These are phyloP conservation scores for Amazona vittata DNA, from an alignment of 2,113 vertebrate species.

Conservation along the genomic window DNA sequence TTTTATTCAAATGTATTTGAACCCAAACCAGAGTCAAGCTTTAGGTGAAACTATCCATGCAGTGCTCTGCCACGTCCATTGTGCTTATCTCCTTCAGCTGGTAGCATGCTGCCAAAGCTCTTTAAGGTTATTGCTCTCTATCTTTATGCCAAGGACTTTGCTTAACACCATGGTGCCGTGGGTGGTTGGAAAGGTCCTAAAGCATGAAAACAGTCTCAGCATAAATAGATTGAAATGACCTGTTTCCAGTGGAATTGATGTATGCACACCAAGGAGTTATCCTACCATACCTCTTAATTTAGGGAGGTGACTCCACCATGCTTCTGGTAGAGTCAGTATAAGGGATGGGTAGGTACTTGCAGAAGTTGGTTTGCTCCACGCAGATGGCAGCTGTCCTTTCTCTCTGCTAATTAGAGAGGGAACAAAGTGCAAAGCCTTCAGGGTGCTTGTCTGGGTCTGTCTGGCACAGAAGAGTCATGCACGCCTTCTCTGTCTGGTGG, in stretches of 20 bases:
- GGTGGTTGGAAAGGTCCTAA: neutral
- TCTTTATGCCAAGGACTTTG: neutral
- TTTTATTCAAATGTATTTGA: neutral
- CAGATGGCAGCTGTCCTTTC: neutral
- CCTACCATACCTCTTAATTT: neutral
- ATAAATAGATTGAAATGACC: neutral
- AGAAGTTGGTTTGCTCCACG: neutral
- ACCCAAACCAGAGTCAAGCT: neutral
- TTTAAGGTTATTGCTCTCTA: neutral
- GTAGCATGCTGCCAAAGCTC: neutral
- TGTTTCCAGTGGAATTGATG: neutral
- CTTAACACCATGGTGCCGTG: neutral
- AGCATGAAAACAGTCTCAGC: neutral
- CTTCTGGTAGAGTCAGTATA: neutral
- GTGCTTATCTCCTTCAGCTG: neutral
- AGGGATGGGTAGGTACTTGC: neutral
- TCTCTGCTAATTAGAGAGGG: neutral
- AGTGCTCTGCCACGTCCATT: neutral
- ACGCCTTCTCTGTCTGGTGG: neutral
- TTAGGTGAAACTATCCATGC: neutral
- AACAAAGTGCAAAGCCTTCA: neutral
- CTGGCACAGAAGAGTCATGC: accelerated
- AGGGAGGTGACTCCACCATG: neutral
- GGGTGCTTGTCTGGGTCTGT: neutral
- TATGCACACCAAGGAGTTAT: neutral